Evolutionary conservation across 2,113 vertebrate genomes (phyloP).

Genomic region (Salvelinus namaycush): DNA sequence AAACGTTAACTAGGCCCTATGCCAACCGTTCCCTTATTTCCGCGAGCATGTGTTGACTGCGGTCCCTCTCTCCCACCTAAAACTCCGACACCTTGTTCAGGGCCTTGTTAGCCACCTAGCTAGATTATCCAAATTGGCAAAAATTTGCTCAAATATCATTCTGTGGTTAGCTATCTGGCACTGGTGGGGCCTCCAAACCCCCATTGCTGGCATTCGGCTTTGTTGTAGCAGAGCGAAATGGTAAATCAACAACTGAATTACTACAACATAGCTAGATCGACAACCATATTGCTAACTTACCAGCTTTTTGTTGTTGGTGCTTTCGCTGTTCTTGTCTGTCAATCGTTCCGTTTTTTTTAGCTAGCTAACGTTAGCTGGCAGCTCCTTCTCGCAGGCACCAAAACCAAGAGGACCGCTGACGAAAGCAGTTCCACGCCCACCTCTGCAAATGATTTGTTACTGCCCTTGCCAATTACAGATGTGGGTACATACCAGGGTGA

Average conservation of each 20-base stretch:
- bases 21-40: neutral
- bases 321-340: constrained; percentile 16
- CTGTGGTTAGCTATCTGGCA: no score
- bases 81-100: neutral
- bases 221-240: neutral
- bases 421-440: constrained; percentile 30
- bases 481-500: no score
- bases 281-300: constrained; percentile 21
- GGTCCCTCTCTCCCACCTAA: constrained; percentile 2
- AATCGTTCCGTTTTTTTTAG: constrained; percentile 6
- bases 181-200: constrained; percentile 3
- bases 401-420: constrained; percentile 30
- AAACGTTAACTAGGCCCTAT: neutral
- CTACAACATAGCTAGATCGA: neutral
- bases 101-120: constrained; percentile 9
- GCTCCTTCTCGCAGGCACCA: constrained; percentile 41
- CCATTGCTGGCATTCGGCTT: neutral
- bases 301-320: constrained; percentile 36
- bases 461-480: constrained; percentile 1
- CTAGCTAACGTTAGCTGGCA: constrained; percentile 29
- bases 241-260: neutral
- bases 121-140: neutral
- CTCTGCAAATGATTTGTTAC: constrained; percentile 25
- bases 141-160: no score
- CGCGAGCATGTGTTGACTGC: neutral